A percentile compares a stretch with the other conserved stretches of the same genome.
Evolutionary conservation across 1,140 invertebrate genomes (phyloP).

Genomic region (Centruroides sculpturatus): DNA sequence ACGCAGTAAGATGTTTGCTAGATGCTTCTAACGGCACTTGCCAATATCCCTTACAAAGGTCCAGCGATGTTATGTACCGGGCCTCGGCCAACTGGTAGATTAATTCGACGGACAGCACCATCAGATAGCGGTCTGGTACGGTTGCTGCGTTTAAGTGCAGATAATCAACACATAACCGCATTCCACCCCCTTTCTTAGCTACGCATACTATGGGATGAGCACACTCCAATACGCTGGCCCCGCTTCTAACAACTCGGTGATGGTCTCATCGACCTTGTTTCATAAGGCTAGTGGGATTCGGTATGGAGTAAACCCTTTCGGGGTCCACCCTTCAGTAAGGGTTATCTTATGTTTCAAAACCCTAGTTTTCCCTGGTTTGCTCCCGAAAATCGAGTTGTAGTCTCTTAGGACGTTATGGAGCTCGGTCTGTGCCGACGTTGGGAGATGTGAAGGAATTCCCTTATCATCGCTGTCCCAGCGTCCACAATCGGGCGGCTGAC

Average conservation of each 20-base stretch:
- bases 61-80: slow-evolving; percentile 30
- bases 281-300: neutral
- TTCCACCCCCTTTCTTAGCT: slow-evolving; percentile 30
- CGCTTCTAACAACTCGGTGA: neutral
- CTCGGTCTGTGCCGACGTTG: too few species aligned
- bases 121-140: slow-evolving; percentile 32
- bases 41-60: slow-evolving; percentile 34
- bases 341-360: too few species aligned
- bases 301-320: too few species aligned
- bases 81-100: slow-evolving; percentile 26
- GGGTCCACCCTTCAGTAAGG: too few species aligned
- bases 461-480: too few species aligned
- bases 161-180: slow-evolving; percentile 33
- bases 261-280: neutral
- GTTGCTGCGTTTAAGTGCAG: slow-evolving; percentile 31
- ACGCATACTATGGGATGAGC: slow-evolving; percentile 29
- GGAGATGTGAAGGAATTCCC: too few species aligned
- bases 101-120: slow-evolving; percentile 31
- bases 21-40: slow-evolving; percentile 26
- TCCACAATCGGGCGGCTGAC: too few species aligned
- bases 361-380: too few species aligned
- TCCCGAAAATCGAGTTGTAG: too few species aligned
- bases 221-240: neutral
- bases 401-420: too few species aligned
- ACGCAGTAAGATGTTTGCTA: slow-evolving; percentile 31